Percentiles rank a stretch among this genome's conserved stretches.
Conservation (phyloP, 2,113 vertebrate species). For the Zapus hudsonius region DNA sequence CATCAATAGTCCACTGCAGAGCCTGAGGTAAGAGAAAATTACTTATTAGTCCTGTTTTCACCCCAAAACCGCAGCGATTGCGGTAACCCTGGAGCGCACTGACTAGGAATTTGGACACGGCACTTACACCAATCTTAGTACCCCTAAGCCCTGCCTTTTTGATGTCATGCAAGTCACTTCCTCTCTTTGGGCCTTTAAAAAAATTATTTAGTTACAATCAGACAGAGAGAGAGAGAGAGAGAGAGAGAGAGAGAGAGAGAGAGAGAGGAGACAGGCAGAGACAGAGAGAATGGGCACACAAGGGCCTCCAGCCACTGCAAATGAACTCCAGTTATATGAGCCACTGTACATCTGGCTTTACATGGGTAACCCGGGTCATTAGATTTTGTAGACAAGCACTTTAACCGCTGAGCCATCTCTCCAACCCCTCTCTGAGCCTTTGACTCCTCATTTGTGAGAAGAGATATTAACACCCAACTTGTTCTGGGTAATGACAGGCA, state of each 20-base stretch:
- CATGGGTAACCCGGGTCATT: no score
- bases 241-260: no score
- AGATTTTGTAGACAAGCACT: no score
- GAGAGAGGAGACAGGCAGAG: no score
- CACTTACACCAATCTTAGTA: background rate
- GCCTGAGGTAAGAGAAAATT: conserved; percentile 72
- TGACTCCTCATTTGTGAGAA: conserved; percentile 4
- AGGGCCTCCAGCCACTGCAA: no score
- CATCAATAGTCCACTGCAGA: conserved; percentile 65
- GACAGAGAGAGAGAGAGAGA: no score
- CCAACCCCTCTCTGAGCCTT: background rate
- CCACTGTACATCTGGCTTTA: no score
- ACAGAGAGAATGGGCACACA: no score
- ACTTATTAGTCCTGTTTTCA: background rate
- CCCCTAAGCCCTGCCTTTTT: background rate
- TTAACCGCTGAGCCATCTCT: no score
- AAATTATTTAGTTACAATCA: no score
- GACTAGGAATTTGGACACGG: background rate
- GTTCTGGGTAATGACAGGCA: background rate
- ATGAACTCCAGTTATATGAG: no score
- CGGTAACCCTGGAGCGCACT: background rate
- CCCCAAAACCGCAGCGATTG: background rate
- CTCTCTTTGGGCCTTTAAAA: background rate
- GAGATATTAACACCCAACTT: background rate
- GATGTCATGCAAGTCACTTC: background rate